Conservation (phyloP, 1,140 invertebrate species). For the Lethocerus indicus region DNA sequence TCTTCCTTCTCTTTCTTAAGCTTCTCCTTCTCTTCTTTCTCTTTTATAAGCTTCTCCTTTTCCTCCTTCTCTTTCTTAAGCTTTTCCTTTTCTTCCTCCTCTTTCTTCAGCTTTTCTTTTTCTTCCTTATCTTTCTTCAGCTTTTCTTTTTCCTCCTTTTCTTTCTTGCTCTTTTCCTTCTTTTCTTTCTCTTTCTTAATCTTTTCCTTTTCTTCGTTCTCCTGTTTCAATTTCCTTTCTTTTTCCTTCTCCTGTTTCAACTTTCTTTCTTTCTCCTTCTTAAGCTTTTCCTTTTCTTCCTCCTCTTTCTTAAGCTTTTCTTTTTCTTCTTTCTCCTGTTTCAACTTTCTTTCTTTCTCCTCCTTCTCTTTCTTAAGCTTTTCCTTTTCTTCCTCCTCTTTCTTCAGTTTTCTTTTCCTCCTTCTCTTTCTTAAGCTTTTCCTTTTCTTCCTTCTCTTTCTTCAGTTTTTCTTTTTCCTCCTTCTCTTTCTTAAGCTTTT, state of each 20-base stretch:
- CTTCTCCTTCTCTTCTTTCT: neutral
- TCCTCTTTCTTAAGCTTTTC: slow-evolving; percentile 12
- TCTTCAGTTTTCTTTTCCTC: neutral
- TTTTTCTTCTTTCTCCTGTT: slow-evolving; percentile 11
- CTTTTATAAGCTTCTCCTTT: neutral
- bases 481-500: slow-evolving; percentile 7
- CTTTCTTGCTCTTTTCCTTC: slow-evolving; percentile 9
- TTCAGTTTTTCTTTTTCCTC: slow-evolving; percentile 4
- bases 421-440: neutral
- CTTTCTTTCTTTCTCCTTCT: slow-evolving; percentile 12
- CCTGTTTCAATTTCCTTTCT: slow-evolving; percentile 9
- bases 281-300: slow-evolving; percentile 14
- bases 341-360: slow-evolving; percentile 3
- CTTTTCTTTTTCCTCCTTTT: slow-evolving; percentile 13
- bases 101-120: slow-evolving; percentile 2
- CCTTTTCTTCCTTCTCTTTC: slow-evolving; percentile 10
- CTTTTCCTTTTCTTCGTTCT: neutral
- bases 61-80: slow-evolving; percentile 1
- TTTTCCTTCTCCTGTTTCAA: slow-evolving; percentile 12
- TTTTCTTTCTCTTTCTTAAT: slow-evolving; percentile 1
- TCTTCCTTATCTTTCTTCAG: neutral
- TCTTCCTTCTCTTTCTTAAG: slow-evolving; percentile 4
- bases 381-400: slow-evolving; percentile 5
- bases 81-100: slow-evolving; percentile 8
- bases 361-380: slow-evolving; percentile 9